Percentiles rank a stretch among this genome's conserved stretches.
These are phyloP conservation scores for Pelosia muscerda DNA, from an alignment of 2,888 invertebrate species.

Conservation along the genomic window DNA sequence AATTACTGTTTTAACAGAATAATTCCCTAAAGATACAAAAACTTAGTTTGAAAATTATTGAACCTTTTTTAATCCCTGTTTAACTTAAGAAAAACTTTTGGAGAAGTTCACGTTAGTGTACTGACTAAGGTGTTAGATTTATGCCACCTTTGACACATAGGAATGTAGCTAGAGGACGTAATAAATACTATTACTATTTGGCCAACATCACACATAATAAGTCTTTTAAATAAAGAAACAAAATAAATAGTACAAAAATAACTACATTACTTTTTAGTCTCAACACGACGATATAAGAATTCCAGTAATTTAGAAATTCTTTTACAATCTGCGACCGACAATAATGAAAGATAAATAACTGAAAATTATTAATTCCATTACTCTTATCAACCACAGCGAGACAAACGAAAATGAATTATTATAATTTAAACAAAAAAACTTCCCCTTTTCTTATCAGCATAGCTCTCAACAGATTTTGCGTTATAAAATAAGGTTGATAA, in stretches of 20 bases:
- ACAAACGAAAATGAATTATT: conserved; percentile 51
- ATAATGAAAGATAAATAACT: conserved; percentile 43
- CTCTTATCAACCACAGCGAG: conserved; percentile 40
- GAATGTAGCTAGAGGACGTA: neutral
- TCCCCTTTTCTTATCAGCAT: conserved; percentile 43
- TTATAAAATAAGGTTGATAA: conserved; percentile 14
- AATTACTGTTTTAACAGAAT: no score
- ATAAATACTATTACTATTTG: neutral
- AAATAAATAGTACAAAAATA: neutral
- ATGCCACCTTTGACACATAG: neutral
- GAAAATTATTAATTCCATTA: conserved; percentile 40
- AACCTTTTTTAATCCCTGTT: no score
- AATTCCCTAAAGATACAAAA: no score
- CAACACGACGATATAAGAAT: neutral
- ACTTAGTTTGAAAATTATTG: no score
- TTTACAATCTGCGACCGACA: conserved; percentile 28
- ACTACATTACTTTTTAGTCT: neutral
- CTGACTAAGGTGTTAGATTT: neutral
- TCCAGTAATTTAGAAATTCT: neutral
- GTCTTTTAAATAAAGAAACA: neutral
- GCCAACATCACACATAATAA: neutral
- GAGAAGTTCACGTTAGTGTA: no score
- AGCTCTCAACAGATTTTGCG: conserved; percentile 21
- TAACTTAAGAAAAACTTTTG: no score
- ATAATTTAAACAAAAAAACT: conserved; percentile 50